These are phyloP conservation scores for Melanchra persicariae DNA, from an alignment of 2,888 invertebrate genomes.

Conservation along the genomic window DNA sequence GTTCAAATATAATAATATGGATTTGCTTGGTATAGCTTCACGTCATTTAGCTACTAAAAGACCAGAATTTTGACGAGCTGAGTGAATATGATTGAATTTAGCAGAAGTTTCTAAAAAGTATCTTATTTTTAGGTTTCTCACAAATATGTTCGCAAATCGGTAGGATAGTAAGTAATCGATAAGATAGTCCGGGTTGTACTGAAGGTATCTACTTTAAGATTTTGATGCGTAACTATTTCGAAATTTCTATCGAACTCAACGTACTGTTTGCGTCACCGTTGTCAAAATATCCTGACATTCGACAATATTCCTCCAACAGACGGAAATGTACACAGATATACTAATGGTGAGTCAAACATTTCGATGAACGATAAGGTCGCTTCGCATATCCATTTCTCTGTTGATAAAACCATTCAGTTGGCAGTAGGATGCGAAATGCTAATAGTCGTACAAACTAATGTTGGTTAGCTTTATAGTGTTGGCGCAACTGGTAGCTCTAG, in stretches of 20 bases:
- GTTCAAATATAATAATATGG: neutral
- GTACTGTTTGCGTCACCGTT: neutral
- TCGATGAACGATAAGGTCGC: conserved; percentile 25
- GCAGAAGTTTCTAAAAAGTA: neutral
- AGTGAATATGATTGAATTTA: neutral
- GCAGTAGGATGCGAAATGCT: conserved; percentile 24
- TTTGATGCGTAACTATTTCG: neutral
- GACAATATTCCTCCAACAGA: neutral
- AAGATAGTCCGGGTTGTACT: neutral
- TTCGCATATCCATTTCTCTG: conserved; percentile 29
- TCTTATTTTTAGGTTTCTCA: neutral
- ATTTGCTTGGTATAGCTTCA: neutral
- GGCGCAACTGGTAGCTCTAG: conserved; percentile 46
- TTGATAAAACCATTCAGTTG: conserved; percentile 48
- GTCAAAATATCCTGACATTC: neutral
- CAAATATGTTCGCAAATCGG: neutral
- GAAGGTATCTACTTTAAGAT: neutral
- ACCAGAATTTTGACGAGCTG: neutral
- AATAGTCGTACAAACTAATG: conserved; percentile 39
- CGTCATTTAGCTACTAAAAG: neutral
- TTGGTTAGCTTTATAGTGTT: conserved; percentile 30
- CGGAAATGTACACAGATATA: conserved; percentile 9
- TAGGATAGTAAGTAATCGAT: too few relatives aligned
- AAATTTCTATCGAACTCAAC: neutral
- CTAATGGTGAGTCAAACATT: conserved; percentile 33